Evolutionary conservation across 2,113 vertebrate species (phyloP).

Genomic region (Mastomys coucha): DNA sequence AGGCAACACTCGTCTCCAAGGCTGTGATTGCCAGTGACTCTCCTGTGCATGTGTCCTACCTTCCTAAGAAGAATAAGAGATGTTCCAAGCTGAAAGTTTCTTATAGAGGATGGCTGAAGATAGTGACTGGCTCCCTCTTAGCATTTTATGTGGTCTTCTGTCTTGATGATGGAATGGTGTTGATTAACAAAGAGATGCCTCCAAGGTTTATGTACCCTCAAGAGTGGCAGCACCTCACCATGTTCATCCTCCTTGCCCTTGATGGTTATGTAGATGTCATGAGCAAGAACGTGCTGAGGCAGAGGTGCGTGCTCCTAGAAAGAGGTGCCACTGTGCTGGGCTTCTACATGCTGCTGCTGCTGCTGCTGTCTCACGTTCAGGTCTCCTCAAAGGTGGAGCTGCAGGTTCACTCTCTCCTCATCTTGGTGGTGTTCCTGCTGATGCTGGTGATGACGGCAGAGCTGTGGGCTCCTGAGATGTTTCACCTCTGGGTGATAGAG

Average conservation of each 20-base stretch:
- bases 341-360: constrained; percentile 23
- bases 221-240: constrained; percentile 76
- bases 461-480: constrained; percentile 49
- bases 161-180: background rate
- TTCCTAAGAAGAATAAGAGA: constrained; percentile 14
- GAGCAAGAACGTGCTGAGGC: constrained; percentile 61
- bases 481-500: constrained; percentile 60
- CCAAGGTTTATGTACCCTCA: constrained; percentile 57
- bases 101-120: constrained; percentile 61
- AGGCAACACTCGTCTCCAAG: constrained; percentile 56
- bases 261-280: constrained; percentile 44
- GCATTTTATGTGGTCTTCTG: constrained; percentile 36
- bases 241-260: constrained; percentile 70
- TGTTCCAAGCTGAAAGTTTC: constrained; percentile 58
- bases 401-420: constrained; percentile 57
- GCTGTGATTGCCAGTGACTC: constrained; percentile 5
- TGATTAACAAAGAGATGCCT: constrained; percentile 39
- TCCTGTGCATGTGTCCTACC: background rate
- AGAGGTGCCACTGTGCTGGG: background rate
- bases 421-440: constrained; percentile 61
- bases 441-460: constrained; percentile 35
- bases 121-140: constrained; percentile 23
- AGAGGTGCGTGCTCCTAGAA: constrained; percentile 47
- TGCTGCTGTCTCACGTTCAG: constrained; percentile 28
- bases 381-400: constrained; percentile 51